Evolutionary conservation across 2,888 invertebrate genomes (phyloP).

Genomic region (Apodemia hepburni): DNA sequence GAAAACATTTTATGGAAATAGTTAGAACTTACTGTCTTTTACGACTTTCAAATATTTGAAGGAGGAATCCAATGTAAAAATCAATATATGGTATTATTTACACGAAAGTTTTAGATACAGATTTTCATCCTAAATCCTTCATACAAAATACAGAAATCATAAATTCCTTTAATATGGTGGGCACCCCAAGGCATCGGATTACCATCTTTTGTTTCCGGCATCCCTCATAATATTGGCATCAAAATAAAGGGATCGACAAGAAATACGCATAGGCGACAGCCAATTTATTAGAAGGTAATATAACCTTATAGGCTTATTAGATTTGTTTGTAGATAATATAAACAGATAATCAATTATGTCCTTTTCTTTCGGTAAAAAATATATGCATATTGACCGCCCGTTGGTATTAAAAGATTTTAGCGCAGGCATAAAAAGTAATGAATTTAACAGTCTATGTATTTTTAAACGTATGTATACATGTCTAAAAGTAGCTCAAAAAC

Average conservation of each 20-base stretch:
- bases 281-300: background rate
- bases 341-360: too few relatives aligned
- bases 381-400: too few relatives aligned
- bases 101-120: background rate
- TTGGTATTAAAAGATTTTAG: too few relatives aligned
- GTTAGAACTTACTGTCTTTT: background rate
- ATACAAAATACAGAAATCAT: background rate
- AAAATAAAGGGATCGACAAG: constrained; percentile 8
- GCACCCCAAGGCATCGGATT: background rate
- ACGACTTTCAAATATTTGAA: background rate
- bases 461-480: too few relatives aligned
- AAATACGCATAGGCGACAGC: constrained; percentile 26
- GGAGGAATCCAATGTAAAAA: background rate
- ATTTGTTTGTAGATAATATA: background rate
- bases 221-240: constrained; percentile 1
- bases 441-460: too few relatives aligned
- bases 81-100: background rate
- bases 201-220: constrained; percentile 2
- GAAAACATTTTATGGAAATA: too few relatives aligned
- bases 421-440: too few relatives aligned
- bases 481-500: too few relatives aligned
- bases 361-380: too few relatives aligned
- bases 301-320: background rate
- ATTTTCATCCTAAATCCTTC: background rate
- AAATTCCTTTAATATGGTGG: background rate